These are phyloP conservation scores for Acrocephalus arundinaceus DNA, from an alignment of 2,113 vertebrate genomes.

Conservation along the genomic window DNA sequence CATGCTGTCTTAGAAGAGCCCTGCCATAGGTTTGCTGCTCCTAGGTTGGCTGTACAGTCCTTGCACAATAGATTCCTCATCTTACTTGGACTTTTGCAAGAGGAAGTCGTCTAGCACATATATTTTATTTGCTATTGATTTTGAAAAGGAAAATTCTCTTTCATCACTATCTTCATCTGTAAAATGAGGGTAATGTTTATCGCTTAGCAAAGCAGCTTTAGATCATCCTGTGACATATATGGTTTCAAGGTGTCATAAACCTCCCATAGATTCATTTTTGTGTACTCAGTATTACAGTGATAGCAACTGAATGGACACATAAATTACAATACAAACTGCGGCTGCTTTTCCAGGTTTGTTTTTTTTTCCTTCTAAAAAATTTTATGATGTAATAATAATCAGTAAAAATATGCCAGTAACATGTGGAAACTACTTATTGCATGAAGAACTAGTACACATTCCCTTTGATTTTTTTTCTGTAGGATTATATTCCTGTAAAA, in stretches of 20 bases:
- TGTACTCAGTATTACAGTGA: constrained; percentile 32
- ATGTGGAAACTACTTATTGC: neutral
- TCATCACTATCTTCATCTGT: neutral
- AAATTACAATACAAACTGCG: constrained; percentile 20
- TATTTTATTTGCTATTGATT: constrained; percentile 20
- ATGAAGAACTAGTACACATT: neutral
- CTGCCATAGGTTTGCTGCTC: neutral
- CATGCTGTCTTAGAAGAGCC: neutral
- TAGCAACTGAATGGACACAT: constrained; percentile 28
- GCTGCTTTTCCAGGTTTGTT: neutral
- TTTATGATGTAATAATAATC: neutral
- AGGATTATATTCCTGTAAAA: neutral
- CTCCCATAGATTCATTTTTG: constrained; percentile 31
- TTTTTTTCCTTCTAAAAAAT: neutral
- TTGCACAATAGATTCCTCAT: neutral
- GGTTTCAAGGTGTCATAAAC: constrained; percentile 39
- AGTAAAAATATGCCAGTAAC: neutral
- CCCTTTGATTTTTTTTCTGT: neutral
- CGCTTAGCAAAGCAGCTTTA: constrained; percentile 31
- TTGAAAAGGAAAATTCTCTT: neutral
- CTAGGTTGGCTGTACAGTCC: neutral
- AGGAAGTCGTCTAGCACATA: neutral
- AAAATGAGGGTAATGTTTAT: constrained; percentile 44
- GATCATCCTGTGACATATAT: constrained; percentile 18
- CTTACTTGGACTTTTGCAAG: neutral